These are phyloP conservation scores for Zaprionus lineosus DNA, from an alignment of 2,888 invertebrate species.

Conservation along the genomic window DNA sequence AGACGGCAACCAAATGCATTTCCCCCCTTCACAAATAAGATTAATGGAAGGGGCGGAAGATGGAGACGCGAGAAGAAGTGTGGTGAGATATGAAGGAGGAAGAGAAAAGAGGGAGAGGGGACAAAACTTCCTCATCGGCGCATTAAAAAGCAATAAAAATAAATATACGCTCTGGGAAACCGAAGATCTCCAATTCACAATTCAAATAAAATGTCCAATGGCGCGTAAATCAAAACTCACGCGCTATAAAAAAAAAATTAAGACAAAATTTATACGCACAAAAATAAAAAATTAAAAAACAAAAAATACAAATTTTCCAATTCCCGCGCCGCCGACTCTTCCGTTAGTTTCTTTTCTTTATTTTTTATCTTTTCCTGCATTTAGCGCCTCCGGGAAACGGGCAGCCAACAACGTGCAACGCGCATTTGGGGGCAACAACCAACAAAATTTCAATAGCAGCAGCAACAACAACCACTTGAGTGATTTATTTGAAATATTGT, in stretches of 20 bases:
- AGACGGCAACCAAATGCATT: conserved; percentile 54
- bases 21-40: conserved; percentile 28
- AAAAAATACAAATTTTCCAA: conserved; percentile 25
- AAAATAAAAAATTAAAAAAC: conserved; percentile 28
- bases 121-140: conserved; percentile 71
- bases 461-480: conserved; percentile 56
- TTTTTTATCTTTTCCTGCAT: conserved; percentile 54
- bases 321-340: conserved; percentile 37
- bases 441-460: conserved; percentile 17
- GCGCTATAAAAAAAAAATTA: conserved; percentile 64
- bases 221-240: conserved; percentile 77
- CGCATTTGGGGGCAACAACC: conserved; percentile 19
- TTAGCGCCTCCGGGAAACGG: conserved; percentile 63
- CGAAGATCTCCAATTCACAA: conserved; percentile 23
- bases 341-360: conserved; percentile 35
- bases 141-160: conserved; percentile 80
- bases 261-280: conserved; percentile 63
- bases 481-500: conserved; percentile 44
- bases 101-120: neutral
- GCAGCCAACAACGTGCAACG: no score
- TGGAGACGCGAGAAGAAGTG: conserved; percentile 3
- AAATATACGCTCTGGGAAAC: conserved; percentile 65
- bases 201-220: conserved; percentile 71
- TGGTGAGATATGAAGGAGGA: no score
- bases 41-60: neutral